Base-by-base conservation (phyloP, 2,797 vertebrate species). In the Cynodonichthys magdalenae region DNA sequence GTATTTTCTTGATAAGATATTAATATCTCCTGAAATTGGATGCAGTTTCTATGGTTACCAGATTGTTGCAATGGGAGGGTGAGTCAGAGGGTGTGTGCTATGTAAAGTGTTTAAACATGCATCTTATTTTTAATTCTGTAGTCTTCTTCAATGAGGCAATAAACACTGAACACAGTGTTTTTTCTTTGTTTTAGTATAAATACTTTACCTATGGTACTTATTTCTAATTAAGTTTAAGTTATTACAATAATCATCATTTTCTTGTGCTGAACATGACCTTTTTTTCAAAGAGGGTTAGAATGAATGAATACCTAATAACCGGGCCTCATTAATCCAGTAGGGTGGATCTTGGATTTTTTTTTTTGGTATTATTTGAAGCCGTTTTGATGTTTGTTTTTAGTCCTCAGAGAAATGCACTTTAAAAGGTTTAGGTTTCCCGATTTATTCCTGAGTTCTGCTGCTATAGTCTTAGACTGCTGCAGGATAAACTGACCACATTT, bases 1-100 rank as follows among this genome's bases (percentile, higher is more conserved):
- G 85, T 67, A 19, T 31, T 20, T 71, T 58, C 19, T 50, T 66
- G 51, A 67, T 34, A 53, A 18, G 54, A 76, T 79, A 70, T 70
- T 89, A 83, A 90, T 87, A 88, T 29, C 68, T 66, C 78, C 81
- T 67, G 74, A 88, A 89, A 59, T 89, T 89, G 82, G 77, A 80
- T 78, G 74, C 73, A 9, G 89, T 93, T 91, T 84, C 89, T 84
- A 91, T 90, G 90, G 92, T 71, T 68, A 91, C 90, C 48, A 48
- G 41, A 73, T 80, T 77, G 87, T 92, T 93, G 90, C 90, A 87
- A 90, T 83, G 86, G 90, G 77, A 71, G 69, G 50, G 60, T 41
- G 63, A 70, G 46, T 51, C 45, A 56, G 31, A 59, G 63, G 47
- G 53, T 59, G 54, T 76, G 73, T 63, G 48, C 60, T 58, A 69